phyloP scores from a whole-genome alignment of 2,888 invertebrate species.

The Eristalis tenax region DNA sequence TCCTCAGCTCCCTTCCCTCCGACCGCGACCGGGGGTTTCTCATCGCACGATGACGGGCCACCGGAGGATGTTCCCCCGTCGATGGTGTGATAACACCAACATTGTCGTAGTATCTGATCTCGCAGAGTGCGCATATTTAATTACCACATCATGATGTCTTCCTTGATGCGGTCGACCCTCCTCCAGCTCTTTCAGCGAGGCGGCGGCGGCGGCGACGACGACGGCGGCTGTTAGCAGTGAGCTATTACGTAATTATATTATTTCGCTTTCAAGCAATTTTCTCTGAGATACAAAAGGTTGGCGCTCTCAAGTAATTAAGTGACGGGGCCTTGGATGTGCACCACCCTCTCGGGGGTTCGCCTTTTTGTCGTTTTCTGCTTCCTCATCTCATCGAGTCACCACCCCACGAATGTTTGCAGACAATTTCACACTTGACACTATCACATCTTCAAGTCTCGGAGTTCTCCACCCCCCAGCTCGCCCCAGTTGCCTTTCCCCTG shows the following conservation, averaged over 20 bases:
- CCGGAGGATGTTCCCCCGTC: background rate
- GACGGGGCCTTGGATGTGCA: conserved; percentile 45
- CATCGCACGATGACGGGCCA: background rate
- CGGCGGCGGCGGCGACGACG: background rate
- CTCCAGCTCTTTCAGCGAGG: background rate
- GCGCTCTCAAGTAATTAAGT: conserved; percentile 67
- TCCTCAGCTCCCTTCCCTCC: background rate
- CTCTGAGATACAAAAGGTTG: conserved; percentile 47
- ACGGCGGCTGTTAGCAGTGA: background rate
- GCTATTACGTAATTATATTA: conserved; percentile 67
- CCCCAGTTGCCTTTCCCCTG: background rate
- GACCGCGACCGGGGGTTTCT: too few relatives aligned
- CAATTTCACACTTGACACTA: conserved; percentile 65
- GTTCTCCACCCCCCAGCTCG: conserved; percentile 4
- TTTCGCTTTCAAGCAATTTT: conserved; percentile 69
- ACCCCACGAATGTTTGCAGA: background rate
- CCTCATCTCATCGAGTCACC: background rate
- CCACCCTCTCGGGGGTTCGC: background rate
- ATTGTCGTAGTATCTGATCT: background rate
- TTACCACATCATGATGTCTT: background rate
- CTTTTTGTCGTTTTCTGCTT: conserved; percentile 1
- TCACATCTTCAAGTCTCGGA: conserved; percentile 46
- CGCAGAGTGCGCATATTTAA: background rate
- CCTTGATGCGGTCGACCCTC: background rate
- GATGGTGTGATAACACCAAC: background rate